These are phyloP conservation scores for Agrotis clavis DNA, from an alignment of 2,888 invertebrate species.

Conservation along the genomic window DNA sequence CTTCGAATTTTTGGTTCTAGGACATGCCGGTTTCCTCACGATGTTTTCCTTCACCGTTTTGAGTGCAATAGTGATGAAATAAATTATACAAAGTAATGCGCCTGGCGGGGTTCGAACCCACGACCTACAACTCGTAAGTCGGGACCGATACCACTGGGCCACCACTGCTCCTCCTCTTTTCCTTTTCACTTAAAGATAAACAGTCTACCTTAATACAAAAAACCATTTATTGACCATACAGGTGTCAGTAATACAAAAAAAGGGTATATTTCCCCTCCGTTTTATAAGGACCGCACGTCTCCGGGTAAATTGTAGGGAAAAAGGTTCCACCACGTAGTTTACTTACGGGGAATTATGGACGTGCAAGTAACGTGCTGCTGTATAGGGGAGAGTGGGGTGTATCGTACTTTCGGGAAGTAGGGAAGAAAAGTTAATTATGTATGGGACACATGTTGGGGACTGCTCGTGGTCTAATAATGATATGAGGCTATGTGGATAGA, in stretches of 20 bases:
- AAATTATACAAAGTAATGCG: no score
- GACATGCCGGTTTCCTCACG: no score
- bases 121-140: no score
- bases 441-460: constrained; percentile 26
- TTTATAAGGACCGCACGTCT: constrained; percentile 70
- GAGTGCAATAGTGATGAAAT: no score
- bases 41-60: no score
- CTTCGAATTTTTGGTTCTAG: no score
- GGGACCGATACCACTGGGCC: no score
- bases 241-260: constrained; percentile 61
- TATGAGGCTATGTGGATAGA: background rate
- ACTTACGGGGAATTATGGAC: constrained; percentile 67
- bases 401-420: constrained; percentile 22
- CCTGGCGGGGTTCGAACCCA: no score
- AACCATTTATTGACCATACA: constrained; percentile 56
- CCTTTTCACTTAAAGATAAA: background rate
- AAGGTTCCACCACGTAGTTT: constrained; percentile 70
- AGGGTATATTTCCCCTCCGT: constrained; percentile 63
- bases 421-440: constrained; percentile 47
- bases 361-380: constrained; percentile 55
- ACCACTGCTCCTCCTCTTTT: no score
- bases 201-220: constrained; percentile 32
- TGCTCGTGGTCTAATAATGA: constrained; percentile 15
- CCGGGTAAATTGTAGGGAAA: constrained; percentile 73
- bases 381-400: constrained; percentile 9